phyloP scores from a whole-genome alignment of 2,888 invertebrate species.

The Aelia acuminata region DNA sequence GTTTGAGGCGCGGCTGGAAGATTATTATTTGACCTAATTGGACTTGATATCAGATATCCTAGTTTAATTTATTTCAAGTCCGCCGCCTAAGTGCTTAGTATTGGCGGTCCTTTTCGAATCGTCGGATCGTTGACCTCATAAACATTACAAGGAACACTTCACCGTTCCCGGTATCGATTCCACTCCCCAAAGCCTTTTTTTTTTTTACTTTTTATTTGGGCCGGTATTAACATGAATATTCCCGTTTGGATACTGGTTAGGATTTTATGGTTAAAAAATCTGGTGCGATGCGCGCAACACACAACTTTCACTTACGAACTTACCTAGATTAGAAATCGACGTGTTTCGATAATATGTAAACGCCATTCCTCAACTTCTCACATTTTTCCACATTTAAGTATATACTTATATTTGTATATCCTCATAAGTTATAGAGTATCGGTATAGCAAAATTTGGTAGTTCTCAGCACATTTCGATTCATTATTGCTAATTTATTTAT shows the following conservation, averaged over 20 bases:
- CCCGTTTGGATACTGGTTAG: not conserved
- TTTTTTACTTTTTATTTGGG: not conserved
- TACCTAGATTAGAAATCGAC: too few relatives aligned
- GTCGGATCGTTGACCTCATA: slow-evolving; percentile 20
- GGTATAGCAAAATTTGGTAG: too few relatives aligned
- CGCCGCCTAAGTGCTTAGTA: not conserved
- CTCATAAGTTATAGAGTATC: too few relatives aligned
- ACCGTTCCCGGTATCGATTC: not conserved
- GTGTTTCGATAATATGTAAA: too few relatives aligned
- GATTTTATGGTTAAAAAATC: not conserved
- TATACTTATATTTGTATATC: too few relatives aligned
- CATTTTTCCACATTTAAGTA: too few relatives aligned
- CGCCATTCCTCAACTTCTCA: too few relatives aligned
- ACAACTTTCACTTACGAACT: too few relatives aligned
- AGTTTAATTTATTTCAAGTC: not conserved
- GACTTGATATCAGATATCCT: not conserved
- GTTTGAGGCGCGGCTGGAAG: not conserved
- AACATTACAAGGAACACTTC: slow-evolving; percentile 33
- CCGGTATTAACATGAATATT: not conserved
- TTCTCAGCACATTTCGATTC: too few relatives aligned
- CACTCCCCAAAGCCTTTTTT: not conserved
- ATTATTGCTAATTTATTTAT: too few relatives aligned
- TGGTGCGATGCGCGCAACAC: too few relatives aligned
- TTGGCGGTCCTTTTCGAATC: not conserved
- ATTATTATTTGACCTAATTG: not conserved